A percentile compares a stretch with the other conserved stretches of the same genome.
Evolutionary conservation across 2,888 invertebrate species (phyloP).

Genomic region (Macrophya annulata): DNA sequence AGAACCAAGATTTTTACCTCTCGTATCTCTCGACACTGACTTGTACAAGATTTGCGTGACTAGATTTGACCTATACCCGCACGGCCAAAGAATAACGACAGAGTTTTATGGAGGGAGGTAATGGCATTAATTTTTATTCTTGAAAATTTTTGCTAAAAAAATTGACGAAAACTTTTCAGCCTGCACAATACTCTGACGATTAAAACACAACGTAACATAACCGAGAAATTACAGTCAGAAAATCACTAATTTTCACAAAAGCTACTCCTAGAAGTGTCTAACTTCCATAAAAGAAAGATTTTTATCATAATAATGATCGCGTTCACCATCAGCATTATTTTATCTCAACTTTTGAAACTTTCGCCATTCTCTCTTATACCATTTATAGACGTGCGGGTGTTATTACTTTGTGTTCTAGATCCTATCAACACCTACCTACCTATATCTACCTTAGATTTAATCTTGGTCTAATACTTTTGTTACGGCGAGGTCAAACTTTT

Average conservation of each 20-base stretch:
- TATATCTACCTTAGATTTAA: background rate
- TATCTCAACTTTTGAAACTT: constrained; percentile 16
- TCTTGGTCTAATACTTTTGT: background rate
- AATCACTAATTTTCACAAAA: background rate
- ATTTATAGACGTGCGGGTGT: background rate
- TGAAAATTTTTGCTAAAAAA: background rate
- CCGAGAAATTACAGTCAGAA: background rate
- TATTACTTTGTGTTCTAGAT: constrained; percentile 16
- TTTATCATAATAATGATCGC: constrained; percentile 8
- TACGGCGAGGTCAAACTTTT: background rate
- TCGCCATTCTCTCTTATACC: constrained; percentile 7
- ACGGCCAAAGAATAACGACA: background rate
- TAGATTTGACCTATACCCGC: background rate
- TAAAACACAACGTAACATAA: background rate
- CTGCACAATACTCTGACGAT: background rate
- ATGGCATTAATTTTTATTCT: background rate
- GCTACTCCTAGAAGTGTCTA: background rate
- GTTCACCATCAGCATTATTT: constrained; percentile 22
- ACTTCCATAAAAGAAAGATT: background rate
- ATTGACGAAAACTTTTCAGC: background rate
- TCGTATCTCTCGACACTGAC: constrained; percentile 9
- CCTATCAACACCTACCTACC: constrained; percentile 10
- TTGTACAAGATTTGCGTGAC: constrained; percentile 23
- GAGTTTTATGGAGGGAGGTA: background rate
- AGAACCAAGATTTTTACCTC: constrained; percentile 7